Conservation (phyloP, 2,888 invertebrate species). For the Hypena proboscidalis region DNA sequence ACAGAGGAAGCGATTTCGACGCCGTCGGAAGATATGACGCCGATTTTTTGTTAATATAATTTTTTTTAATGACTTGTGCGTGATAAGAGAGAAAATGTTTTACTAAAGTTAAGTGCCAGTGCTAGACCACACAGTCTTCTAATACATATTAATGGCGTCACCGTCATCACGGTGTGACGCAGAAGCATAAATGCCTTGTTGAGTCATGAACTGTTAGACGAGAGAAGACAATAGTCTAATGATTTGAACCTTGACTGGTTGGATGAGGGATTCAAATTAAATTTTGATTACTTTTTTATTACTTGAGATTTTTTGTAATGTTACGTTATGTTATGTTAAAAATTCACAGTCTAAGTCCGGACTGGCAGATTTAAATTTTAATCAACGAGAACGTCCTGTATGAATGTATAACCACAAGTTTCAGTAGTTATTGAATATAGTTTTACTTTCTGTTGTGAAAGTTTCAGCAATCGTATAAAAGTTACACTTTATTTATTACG, state of each 20-base stretch:
- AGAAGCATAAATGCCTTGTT: conserved; percentile 2
- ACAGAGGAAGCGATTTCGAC: conserved; percentile 80
- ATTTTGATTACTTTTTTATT: no score
- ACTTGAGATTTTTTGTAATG: no score
- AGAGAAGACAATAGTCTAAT: conserved; percentile 3
- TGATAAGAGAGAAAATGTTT: conserved; percentile 42
- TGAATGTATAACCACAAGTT: no score
- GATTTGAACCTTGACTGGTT: not conserved
- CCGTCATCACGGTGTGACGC: not conserved
- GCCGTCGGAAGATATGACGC: conserved; percentile 74
- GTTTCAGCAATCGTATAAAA: no score
- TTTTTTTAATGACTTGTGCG: conserved; percentile 47
- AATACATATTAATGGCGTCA: conserved; percentile 1
- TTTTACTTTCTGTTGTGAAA: no score
- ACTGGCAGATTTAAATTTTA: no score
- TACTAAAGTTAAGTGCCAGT: conserved; percentile 10
- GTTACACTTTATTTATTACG: no score
- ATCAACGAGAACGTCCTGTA: no score
- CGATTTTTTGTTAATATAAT: conserved; percentile 62
- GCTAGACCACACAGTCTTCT: conserved; percentile 32
- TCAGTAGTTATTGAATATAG: no score
- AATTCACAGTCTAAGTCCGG: no score
- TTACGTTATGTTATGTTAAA: no score
- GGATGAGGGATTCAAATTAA: not conserved
- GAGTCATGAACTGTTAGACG: not conserved